These are phyloP conservation scores for Paralichthys olivaceus DNA, from an alignment of 2,113 vertebrate genomes.

Conservation along the genomic window DNA sequence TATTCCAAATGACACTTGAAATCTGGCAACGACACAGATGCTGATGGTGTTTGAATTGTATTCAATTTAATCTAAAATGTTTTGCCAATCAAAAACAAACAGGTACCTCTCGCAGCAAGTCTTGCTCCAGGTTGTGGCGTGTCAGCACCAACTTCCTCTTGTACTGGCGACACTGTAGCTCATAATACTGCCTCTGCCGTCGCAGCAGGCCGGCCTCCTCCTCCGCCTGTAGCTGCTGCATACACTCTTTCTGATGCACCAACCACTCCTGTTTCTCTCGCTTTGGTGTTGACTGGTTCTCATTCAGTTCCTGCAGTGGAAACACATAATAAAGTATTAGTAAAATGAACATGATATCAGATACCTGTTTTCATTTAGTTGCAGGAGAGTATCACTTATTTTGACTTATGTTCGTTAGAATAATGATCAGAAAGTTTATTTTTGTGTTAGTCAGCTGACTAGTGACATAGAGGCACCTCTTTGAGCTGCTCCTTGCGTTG, in stretches of 20 bases:
- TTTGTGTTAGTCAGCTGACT: neutral
- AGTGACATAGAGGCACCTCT: slow-evolving; percentile 80
- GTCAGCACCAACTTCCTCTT: slow-evolving; percentile 92
- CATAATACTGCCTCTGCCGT: slow-evolving; percentile 91
- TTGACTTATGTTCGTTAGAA: too few relatives aligned
- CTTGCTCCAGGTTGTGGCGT: slow-evolving; percentile 91
- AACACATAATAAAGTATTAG: neutral
- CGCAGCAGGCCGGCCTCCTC: slow-evolving; percentile 89
- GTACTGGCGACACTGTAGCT: slow-evolving; percentile 91
- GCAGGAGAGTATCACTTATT: too few relatives aligned
- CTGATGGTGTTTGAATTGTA: too few relatives aligned
- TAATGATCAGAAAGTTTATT: too few relatives aligned
- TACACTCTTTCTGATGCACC: slow-evolving; percentile 91
- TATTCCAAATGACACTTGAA: too few relatives aligned
- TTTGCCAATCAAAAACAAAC: neutral
- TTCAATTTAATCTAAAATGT: neutral
- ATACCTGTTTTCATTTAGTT: neutral
- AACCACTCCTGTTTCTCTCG: slow-evolving; percentile 94
- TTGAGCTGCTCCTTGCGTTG: slow-evolving; percentile 93
- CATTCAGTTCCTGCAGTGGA: slow-evolving; percentile 86
- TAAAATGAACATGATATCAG: neutral
- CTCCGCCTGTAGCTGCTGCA: slow-evolving; percentile 91
- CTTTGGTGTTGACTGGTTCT: slow-evolving; percentile 93
- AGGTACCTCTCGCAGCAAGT: slow-evolving; percentile 89
- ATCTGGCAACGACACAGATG: neutral